These are phyloP conservation scores for Cyclina sinensis DNA, from an alignment of 1,140 invertebrate genomes.

Conservation along the genomic window DNA sequence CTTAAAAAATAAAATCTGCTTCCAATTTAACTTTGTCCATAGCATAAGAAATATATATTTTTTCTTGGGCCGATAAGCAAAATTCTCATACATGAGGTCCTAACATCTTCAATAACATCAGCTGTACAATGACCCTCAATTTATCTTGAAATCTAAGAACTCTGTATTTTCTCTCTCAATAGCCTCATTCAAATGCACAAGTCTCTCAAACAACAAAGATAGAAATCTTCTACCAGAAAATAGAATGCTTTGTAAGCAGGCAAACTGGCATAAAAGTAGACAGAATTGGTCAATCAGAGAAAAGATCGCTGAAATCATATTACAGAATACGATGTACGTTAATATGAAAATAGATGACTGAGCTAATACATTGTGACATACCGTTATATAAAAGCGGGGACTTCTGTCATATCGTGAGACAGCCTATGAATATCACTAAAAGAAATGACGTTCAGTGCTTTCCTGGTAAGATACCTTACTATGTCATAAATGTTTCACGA, in stretches of 20 bases:
- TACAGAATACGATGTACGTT: conserved; percentile 1
- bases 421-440: neutral
- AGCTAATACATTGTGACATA: conserved; percentile 42
- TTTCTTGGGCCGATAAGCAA: too few relatives aligned
- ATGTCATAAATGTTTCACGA: too few relatives aligned
- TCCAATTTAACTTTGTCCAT: too few relatives aligned
- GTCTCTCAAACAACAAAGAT: neutral
- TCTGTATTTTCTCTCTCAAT: too few relatives aligned
- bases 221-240: neutral
- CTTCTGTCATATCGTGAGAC: neutral
- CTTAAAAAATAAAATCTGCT: too few relatives aligned
- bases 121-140: too few relatives aligned
- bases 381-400: conserved; percentile 16
- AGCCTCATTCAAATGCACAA: neutral
- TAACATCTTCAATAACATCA: too few relatives aligned
- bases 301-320: conserved; percentile 35
- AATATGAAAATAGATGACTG: conserved; percentile 51
- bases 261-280: conserved; percentile 20
- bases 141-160: too few relatives aligned
- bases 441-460: neutral
- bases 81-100: too few relatives aligned
- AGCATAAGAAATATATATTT: too few relatives aligned
- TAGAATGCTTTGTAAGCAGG: neutral
- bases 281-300: conserved; percentile 1
- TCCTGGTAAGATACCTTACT: too few relatives aligned